phyloP scores from a whole-genome alignment of 2,888 invertebrate genomes.

The Teleogryllus oceanicus region DNA sequence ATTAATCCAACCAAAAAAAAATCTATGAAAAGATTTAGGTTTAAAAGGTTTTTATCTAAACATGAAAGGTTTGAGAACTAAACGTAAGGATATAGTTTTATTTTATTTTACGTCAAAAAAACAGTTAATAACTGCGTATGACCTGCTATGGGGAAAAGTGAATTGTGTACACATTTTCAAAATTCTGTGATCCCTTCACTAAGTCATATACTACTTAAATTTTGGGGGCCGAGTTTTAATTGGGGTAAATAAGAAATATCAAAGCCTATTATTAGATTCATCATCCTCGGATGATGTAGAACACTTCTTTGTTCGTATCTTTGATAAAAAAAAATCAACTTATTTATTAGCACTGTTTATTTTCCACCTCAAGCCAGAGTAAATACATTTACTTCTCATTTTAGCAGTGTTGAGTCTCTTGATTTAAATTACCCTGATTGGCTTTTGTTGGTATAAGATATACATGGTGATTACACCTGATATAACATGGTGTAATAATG shows the following conservation, averaged over 20 bases:
- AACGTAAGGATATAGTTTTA: neutral
- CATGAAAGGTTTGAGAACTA: neutral
- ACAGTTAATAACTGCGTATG: too few species aligned
- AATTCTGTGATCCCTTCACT: too few species aligned
- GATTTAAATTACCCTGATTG: neutral
- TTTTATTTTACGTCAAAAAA: too few species aligned
- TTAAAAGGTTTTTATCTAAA: neutral
- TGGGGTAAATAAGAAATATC: neutral
- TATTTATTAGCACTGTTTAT: neutral
- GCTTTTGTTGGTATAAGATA: neutral
- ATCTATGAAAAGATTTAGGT: neutral
- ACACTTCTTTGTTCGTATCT: neutral
- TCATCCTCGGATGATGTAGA: neutral
- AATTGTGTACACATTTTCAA: too few species aligned
- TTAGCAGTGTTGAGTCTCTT: neutral
- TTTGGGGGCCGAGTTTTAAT: neutral
- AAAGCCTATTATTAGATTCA: neutral
- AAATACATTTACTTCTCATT: neutral
- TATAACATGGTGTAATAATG: neutral
- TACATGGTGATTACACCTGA: too few species aligned
- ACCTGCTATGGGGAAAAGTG: too few species aligned
- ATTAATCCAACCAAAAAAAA: neutral
- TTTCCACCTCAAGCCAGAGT: neutral
- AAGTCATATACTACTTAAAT: too few species aligned
- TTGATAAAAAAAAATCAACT: neutral